Evolutionary conservation across 2,113 vertebrate species (phyloP).

Genomic region (Murina feae): DNA sequence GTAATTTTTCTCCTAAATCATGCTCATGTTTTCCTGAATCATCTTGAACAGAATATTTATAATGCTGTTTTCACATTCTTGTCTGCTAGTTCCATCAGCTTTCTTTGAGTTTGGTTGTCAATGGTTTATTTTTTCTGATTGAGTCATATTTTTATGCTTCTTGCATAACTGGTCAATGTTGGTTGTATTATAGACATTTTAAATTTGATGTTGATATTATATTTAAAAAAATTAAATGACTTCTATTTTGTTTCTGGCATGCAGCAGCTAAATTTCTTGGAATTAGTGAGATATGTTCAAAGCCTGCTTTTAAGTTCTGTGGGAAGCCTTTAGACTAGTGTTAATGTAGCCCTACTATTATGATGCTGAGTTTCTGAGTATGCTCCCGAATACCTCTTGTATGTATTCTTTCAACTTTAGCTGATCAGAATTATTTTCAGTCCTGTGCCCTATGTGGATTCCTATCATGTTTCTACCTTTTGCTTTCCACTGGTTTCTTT

Average conservation of each 20-base stretch:
- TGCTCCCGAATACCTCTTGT: not conserved
- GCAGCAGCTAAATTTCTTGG: not conserved
- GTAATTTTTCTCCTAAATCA: not conserved
- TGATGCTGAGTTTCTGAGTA: not conserved
- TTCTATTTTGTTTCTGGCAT: not conserved
- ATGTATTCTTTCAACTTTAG: not conserved
- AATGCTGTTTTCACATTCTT: not conserved
- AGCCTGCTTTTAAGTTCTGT: not conserved
- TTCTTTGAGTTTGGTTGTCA: not conserved
- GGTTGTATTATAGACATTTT: not conserved
- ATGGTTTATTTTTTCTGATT: not conserved
- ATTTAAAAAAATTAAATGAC: not conserved
- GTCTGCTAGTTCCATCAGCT: not conserved
- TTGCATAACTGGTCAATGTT: not conserved
- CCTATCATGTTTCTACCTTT: not conserved
- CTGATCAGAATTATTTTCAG: not conserved
- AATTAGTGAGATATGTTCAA: not conserved
- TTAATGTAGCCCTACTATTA: not conserved
- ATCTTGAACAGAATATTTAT: not conserved
- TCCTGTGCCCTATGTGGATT: not conserved
- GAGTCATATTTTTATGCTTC: not conserved
- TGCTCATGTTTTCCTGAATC: not conserved
- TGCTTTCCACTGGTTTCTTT: not conserved
- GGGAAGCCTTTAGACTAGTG: not conserved
- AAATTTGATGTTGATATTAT: not conserved